Evolutionary conservation across 2,113 vertebrate species (phyloP), one percentile per base, ranked within the genome.

Genomic region (Vombatus ursinus): DNA sequence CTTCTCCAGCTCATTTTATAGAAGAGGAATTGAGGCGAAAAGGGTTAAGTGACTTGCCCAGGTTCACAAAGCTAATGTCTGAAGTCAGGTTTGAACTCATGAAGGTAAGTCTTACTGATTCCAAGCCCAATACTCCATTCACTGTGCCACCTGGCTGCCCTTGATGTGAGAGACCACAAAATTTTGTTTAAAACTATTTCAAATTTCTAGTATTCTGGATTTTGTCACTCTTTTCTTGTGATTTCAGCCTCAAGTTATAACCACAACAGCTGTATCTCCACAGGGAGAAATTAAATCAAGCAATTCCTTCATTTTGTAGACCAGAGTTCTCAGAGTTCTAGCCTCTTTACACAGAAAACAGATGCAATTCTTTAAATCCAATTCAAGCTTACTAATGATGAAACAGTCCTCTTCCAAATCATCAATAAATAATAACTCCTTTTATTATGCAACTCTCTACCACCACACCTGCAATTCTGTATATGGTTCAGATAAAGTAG

Each of bases 151-250:
- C 57, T 94, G 49, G 28, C 10, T 90, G 57, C 25, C 94, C 90
- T 93, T 50, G 47, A 94, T 54, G 11, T 93, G 47, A 95, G 10
- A 94, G 77, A 92, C 90, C n/a, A 68, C 47, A 92, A 93, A 50
- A 92, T 92, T 96, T 94, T 95, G 94, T 54, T 84, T 95, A 91
- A 95, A 97, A 52, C 23, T 50, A 95, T 48, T 94, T 91, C 92
- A 44, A 94, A 96, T 94, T 93, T 94, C 90, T 89, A 89, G 8
- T 19, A 94, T 89, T 52, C 54, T 94, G 47, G 51, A 28, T 92
- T 92, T 50, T 90, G 49, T 95, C 19, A 50, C 90, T 47, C 92
- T 96, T 95, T 94, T 52, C 61, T 90, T 94, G 61, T 96, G 93
- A 97, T 53, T 96, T 96, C 14, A 93, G 50, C 91, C 50, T 92